Conservation (phyloP, 2,113 vertebrate genomes). For the Diglossa brunneiventris region DNA sequence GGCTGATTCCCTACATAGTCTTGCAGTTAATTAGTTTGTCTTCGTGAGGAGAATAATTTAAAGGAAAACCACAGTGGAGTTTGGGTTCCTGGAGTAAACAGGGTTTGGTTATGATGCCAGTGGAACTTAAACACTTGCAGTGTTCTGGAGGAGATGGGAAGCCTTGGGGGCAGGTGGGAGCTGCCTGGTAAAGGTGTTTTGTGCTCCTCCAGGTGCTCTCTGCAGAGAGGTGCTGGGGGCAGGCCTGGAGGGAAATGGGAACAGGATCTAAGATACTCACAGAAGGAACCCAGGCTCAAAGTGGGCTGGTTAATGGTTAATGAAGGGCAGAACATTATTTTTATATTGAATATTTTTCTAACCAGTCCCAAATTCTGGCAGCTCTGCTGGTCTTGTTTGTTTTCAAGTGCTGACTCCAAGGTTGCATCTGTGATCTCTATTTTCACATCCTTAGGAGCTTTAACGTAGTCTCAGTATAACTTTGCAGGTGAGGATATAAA, state of each 20-base stretch:
- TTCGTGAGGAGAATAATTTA: neutral
- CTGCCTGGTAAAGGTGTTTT: fast-evolving
- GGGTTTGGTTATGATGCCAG: neutral
- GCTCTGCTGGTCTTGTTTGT: neutral
- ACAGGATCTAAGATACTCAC: neutral
- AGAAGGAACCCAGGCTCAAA: neutral
- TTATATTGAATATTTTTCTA: neutral
- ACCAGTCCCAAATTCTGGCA: neutral
- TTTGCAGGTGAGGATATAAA: neutral
- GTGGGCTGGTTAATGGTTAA: neutral
- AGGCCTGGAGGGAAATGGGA: neutral
- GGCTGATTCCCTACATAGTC: neutral
- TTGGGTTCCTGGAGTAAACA: neutral
- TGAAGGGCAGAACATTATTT: neutral
- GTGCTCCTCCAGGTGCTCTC: neutral
- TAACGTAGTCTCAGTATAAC: neutral
- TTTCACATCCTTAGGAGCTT: neutral
- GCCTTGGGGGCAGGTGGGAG: neutral
- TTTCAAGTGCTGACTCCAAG: neutral
- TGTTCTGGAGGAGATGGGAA: neutral
- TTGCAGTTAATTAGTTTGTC: constrained; percentile 25
- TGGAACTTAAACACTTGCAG: neutral
- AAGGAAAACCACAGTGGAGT: neutral
- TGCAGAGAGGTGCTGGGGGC: neutral
- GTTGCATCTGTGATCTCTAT: neutral